phyloP scores from a whole-genome alignment of 2,797 vertebrate genomes.

The Sus cebifrons region DNA sequence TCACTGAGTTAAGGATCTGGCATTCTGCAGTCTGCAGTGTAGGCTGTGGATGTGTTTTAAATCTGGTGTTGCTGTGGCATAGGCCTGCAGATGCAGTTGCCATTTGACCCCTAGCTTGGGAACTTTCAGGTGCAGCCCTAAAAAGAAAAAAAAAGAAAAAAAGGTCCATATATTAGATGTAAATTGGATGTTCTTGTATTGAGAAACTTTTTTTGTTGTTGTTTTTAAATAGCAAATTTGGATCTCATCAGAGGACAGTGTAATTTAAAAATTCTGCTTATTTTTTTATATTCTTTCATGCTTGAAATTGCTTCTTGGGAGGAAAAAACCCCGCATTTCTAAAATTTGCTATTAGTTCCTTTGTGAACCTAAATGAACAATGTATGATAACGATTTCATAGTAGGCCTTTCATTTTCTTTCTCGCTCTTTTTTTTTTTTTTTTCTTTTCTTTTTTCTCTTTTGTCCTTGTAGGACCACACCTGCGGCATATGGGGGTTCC shows the following conservation, averaged over 20 bases:
- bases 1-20: too few species aligned
- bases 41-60: too few species aligned
- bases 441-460: too few species aligned
- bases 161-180: not conserved
- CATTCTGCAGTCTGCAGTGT: too few species aligned
- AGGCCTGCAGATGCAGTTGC: too few species aligned
- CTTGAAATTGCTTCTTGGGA: not conserved
- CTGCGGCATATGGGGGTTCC: too few species aligned
- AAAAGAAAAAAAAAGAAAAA: too few species aligned
- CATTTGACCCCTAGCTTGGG: too few species aligned
- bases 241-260: not conserved
- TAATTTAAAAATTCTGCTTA: not conserved
- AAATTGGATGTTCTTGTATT: not conserved
- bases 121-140: too few species aligned
- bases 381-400: not conserved
- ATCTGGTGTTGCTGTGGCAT: too few species aligned
- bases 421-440: not conserved
- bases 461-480: too few species aligned
- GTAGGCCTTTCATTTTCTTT: not conserved
- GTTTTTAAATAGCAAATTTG: not conserved
- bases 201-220: not conserved
- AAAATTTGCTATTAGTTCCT: not conserved
- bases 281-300: conserved; percentile 8
- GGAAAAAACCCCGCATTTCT: not conserved
- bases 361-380: not conserved